These are phyloP conservation scores for Thyatira batis DNA, from an alignment of 2,888 invertebrate genomes.

Conservation along the genomic window DNA sequence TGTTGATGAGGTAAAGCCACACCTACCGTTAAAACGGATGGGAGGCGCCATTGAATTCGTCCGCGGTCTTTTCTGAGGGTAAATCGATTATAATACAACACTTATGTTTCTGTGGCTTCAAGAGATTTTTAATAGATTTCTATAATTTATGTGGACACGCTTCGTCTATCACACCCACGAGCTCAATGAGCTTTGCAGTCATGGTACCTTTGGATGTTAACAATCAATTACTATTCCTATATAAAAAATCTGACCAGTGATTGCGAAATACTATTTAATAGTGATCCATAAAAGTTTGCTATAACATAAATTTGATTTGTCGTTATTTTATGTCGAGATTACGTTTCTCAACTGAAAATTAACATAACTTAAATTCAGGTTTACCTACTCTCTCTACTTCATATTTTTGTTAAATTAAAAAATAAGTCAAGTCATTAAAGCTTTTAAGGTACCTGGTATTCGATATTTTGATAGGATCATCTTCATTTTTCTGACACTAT, in stretches of 20 bases:
- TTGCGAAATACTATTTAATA: too few species aligned
- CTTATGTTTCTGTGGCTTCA: constrained; percentile 51
- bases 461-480: constrained; percentile 64
- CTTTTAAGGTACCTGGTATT: too few species aligned
- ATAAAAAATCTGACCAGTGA: constrained; percentile 3
- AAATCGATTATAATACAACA: constrained; percentile 57
- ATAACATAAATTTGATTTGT: too few species aligned
- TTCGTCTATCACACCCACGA: constrained; percentile 68
- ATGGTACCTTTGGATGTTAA: constrained; percentile 50
- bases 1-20: constrained; percentile 61
- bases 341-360: too few species aligned
- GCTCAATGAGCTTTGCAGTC: constrained; percentile 45
- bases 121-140: constrained; percentile 65
- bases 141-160: constrained; percentile 64
- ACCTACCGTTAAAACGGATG: constrained; percentile 62
- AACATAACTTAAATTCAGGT: too few species aligned
- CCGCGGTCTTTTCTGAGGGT: constrained; percentile 45
- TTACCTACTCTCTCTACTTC: too few species aligned
- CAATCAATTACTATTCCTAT: too few species aligned
- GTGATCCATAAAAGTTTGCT: too few species aligned
- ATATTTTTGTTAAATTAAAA: too few species aligned
- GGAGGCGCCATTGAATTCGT: constrained; percentile 51
- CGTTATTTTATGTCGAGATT: neutral
- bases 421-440: neutral
- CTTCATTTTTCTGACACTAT: constrained; percentile 57